Conservation (phyloP, 2,888 invertebrate genomes). For the Lordiphosa andalusiaca region DNA sequence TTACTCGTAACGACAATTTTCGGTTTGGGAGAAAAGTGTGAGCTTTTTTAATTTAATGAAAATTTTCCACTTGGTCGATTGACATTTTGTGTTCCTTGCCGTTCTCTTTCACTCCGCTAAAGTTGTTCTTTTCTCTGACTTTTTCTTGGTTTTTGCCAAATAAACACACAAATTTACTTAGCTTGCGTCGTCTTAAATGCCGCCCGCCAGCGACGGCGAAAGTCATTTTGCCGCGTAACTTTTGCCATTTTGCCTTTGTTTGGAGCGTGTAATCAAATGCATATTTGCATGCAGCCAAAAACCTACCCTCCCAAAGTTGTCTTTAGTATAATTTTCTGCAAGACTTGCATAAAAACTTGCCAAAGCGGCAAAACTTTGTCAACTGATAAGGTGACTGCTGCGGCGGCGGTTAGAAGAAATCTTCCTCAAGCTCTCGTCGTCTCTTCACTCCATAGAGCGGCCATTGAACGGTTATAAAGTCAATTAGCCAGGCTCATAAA, state of each 20-base stretch:
- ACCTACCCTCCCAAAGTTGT: conserved; percentile 28
- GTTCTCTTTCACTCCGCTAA: conserved; percentile 24
- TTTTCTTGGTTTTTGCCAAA: conserved; percentile 64
- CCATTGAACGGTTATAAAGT: conserved; percentile 64
- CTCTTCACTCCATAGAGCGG: conserved; percentile 27
- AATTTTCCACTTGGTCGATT: conserved; percentile 80
- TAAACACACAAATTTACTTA: conserved; percentile 72
- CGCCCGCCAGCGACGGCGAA: conserved; percentile 37
- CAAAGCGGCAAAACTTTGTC: conserved; percentile 65
- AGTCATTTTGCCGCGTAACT: conserved; percentile 36
- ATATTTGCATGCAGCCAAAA: conserved; percentile 66
- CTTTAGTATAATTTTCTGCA: conserved; percentile 74
- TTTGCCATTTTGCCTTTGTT: conserved; percentile 66
- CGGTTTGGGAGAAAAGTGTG: conserved; percentile 54
- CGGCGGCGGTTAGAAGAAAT: conserved; percentile 6
- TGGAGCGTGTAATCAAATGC: conserved; percentile 73
- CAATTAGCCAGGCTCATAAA: conserved; percentile 68
- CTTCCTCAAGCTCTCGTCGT: not conserved
- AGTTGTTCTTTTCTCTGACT: conserved; percentile 40
- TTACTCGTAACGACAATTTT: conserved; percentile 47
- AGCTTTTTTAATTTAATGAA: conserved; percentile 79
- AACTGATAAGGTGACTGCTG: conserved; percentile 32
- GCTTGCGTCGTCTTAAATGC: conserved; percentile 44
- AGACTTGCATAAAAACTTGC: conserved; percentile 72
- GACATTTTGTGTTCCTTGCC: conserved; percentile 71